Base-by-base conservation (phyloP, 2,113 vertebrate genomes). In the Nyctereutes procyonoides region DNA sequence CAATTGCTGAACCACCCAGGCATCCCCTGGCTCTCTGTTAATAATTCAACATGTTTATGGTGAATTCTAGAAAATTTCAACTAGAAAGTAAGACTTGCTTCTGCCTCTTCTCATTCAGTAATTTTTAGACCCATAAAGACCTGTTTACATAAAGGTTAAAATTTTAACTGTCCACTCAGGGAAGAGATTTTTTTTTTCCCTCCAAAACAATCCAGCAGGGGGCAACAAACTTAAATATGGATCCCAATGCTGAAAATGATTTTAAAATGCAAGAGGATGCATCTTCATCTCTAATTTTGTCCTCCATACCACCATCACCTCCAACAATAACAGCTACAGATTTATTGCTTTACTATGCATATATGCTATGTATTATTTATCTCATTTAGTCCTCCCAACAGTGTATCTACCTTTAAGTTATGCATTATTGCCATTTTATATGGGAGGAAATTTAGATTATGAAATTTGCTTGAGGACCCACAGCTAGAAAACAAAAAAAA, bases 131-230 rank as follows among this genome's bases (percentile, higher is more conserved):
- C 53, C 35, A 91, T 73, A 91, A 53, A 92, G 60, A 73, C 22
- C 79, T 93, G n/a, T 88, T 96, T 93, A 83, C 24, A 38, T 91
- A 67, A 88, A 88, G 35, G 43, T 91, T 88, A 91, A 69, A 80
- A 19, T 71, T 90, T 89, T 62, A 76, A 88, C 55, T 79, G 5
- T 71, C 22, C 16, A 76, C 8, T 2, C n/a, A 95, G 65, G 85
- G 22, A 86, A 76, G 53, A 90, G 38, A 86, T 82, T 87, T n/a
- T 35, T n/a, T 35, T 55, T 30, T 32, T 10, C 51, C 16, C 76
- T 32, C 76, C 76, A 71, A 94, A 65, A 77, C 73, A 35, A 58
- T 77, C 88, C 53, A 93, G n/a, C n/a, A 94, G 69, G 26, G 77
- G 81, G 69, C 86, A 94, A 87, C 51, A 93, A 88, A 67, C 28